Percentiles rank a stretch among this genome's conserved stretches.
Conservation (phyloP, 2,797 vertebrate genomes). For the Acanthornis magna region DNA sequence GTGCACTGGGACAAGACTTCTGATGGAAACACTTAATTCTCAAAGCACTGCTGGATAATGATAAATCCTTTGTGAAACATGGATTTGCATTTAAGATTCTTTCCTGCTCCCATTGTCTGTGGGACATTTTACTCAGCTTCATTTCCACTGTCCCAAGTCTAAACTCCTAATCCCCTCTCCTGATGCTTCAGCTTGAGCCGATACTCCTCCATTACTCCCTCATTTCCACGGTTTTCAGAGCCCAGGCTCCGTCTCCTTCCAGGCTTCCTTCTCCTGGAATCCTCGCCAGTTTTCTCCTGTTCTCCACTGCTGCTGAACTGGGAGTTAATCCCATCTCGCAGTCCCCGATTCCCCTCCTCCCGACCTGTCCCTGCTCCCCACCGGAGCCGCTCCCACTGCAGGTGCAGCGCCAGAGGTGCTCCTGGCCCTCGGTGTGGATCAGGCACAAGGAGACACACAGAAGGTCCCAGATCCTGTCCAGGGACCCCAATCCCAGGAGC, state of each 20-base stretch:
- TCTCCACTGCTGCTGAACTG: not conserved
- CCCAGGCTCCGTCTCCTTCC: not conserved
- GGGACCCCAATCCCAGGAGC: not conserved
- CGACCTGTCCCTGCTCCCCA: fast-evolving
- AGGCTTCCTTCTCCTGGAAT: not conserved
- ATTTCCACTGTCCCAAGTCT: slow-evolving; percentile 3
- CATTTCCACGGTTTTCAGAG: not conserved
- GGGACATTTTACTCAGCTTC: not conserved
- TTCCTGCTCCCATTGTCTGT: slow-evolving; percentile 26
- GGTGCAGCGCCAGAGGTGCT: not conserved
- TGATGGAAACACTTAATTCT: slow-evolving; percentile 55
- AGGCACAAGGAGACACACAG: not conserved
- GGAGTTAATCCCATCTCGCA: fast-evolving
- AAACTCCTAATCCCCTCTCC: slow-evolving; percentile 6
- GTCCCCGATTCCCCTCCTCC: fast-evolving
- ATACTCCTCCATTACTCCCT: not conserved
- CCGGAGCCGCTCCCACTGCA: not conserved
- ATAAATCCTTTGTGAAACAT: slow-evolving; percentile 46
- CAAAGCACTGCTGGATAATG: slow-evolving; percentile 7
- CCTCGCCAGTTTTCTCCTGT: fast-evolving
- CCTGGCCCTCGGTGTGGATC: fast-evolving
- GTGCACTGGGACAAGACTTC: slow-evolving; percentile 1
- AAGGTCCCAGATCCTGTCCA: fast-evolving
- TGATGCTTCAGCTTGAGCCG: slow-evolving; percentile 18
- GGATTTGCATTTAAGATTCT: slow-evolving; percentile 53